A percentile compares a stretch with the other conserved stretches of the same genome.
Evolutionary conservation across 1,140 invertebrate genomes (phyloP).

Genomic region (Trichomalopsis sarcophagae): DNA sequence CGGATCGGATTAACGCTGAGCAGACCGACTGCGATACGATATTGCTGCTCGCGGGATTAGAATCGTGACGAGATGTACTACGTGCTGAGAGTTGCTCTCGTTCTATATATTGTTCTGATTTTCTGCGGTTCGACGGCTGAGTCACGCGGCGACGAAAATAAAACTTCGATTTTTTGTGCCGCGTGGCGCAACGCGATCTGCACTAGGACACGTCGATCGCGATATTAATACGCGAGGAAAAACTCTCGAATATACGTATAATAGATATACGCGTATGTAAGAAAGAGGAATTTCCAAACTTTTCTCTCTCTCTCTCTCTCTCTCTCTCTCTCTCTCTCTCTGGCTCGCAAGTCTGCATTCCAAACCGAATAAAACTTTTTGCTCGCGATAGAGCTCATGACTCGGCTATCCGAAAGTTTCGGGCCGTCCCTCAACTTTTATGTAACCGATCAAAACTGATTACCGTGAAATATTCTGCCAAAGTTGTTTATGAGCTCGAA

Average conservation of each 20-base stretch:
- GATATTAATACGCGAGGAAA: too few species aligned
- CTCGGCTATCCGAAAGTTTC: not conserved
- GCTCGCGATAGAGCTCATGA: not conserved
- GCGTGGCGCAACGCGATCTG: too few species aligned
- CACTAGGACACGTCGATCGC: too few species aligned
- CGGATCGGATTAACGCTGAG: not conserved
- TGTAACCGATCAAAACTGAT: conserved; percentile 35
- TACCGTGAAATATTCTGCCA: conserved; percentile 30
- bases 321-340: too few species aligned
- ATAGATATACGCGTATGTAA: not conserved
- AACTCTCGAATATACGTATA: too few species aligned
- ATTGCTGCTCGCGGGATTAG: not conserved
- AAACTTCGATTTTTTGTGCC: too few species aligned
- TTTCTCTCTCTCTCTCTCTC: not conserved
- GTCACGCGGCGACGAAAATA: too few species aligned
- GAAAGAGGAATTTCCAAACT: not conserved
- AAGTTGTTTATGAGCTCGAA: conserved; percentile 23
- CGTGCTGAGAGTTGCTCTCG: not conserved
- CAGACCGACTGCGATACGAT: not conserved
- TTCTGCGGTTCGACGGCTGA: too few species aligned
- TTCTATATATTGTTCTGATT: too few species aligned
- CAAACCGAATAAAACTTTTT: conserved; percentile 35
- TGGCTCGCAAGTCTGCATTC: conserved; percentile 4
- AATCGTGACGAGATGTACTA: conserved; percentile 12
- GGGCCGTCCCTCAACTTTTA: conserved; percentile 10